Evolutionary conservation across 1,140 invertebrate species (phyloP), one percentile per base, ranked within the genome.

Genomic region (Stenopsyche tienmushanensis): DNA sequence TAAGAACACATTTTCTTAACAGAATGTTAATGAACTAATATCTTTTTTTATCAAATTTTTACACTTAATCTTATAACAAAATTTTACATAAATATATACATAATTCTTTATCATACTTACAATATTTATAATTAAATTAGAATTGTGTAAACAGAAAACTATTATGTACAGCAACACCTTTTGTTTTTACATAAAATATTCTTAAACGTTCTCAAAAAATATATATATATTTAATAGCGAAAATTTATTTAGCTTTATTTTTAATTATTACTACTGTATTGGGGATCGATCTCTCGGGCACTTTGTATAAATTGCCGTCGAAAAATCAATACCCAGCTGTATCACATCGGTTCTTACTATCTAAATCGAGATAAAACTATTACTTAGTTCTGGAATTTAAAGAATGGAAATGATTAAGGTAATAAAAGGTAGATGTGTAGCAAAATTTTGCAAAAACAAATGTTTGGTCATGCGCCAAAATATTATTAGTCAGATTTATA

Each of bases 1-100:
- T 70, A 70, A 70, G 68, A 70, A 70, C 68, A 70, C 68, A 70
- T 70, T 45, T 66, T 63, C 65, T 70, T 70, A 70, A 70, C 64
- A 70, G 54, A 70, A 54, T 70, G 64, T 70, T 70, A 63, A 70
- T 70, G 55, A 66, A 63, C 65, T 66, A 52, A 65, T 49, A 24
- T 41, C 57, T 70, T 66, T 58, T 18, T 52, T 70, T 58, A 66
- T 62, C 64, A 69, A 66, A 18, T 52, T 49, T 70, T 60, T 70
- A 70, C 68, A 70, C 15, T 66, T 66, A 9, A 18, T 18, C 44
- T 65, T 65, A 62, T 34, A 65, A 54, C 34, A 62, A 63, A 45
- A 17, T n/a, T n/a, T 50, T 42, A 64, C 26, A 39, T 70, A 57
- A 52, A 49, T 70, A 70, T 70, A 66, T 70, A 70, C 68, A 70